Base-by-base conservation (phyloP, 2,797 vertebrate species). In the Nannoperca australis region DNA sequence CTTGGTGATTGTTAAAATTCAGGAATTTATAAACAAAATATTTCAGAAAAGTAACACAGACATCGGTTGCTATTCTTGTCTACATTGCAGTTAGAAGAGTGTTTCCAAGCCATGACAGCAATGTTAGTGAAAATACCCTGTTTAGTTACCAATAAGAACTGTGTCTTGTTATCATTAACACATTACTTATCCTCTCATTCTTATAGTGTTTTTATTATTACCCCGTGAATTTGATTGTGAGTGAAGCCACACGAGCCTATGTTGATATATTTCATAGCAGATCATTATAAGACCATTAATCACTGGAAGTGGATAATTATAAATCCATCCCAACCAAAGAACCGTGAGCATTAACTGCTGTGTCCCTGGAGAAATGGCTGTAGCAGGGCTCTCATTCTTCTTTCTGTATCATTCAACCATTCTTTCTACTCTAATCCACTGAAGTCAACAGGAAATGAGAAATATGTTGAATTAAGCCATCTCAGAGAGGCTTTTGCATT, bases 211-310 rank as follows among this genome's bases (percentile, higher is more conserved):
- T 51, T 76, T 38, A 45, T 69, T 32, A 53, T 82, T 51, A 51
- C 49, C 30, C 32, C 2, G 1, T 11, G 42, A 70, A 44, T 83
- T 54, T 64, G 30, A 67, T 47, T 82, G 68, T 60, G 62, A 78
- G 44, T 32, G 30, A 75, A 75, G 47, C 61, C 58, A 36, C 24
- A 59, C 5, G 1, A 75, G 49, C 60, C 50, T 45, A 24, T 60
- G 24, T 66, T 80, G 40, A 51, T 64, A 24, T 66, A 69, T 66
- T 70, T 68, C 70, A 58, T 76, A 0, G 14, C 65, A 75, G 60
- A 82, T 79, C 63, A 75, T 82, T 72, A 67, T 60, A 54, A 74
- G 30, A 66, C 42, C 62, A 65, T 83, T 73, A 85, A 78, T 78
- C 64, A 85, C 14, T 58, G 38, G 32, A 75, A 70, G 78, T 73